These are phyloP conservation scores for Chaitophorus viminalis DNA, from an alignment of 2,888 invertebrate genomes.

Conservation along the genomic window DNA sequence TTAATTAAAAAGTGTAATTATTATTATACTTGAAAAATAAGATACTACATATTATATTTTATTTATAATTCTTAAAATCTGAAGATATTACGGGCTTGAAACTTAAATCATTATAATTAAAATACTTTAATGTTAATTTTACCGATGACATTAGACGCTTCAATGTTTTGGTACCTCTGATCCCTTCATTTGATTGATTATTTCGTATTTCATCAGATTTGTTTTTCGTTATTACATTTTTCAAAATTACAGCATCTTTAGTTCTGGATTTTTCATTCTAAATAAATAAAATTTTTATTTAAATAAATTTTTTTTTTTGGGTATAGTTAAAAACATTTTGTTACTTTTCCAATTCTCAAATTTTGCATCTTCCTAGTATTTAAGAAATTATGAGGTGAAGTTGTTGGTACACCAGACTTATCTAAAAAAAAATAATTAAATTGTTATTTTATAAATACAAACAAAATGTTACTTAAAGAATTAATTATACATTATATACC, in stretches of 20 bases:
- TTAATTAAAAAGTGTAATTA: too few species aligned
- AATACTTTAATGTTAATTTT: background rate
- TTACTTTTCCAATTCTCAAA: conserved; percentile 26
- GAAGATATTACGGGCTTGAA: background rate
- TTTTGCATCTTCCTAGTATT: background rate
- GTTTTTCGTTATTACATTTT: background rate
- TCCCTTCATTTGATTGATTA: conserved; percentile 11
- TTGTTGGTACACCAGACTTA: background rate
- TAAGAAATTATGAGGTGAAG: background rate
- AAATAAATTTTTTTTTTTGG: background rate
- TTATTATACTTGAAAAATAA: too few species aligned
- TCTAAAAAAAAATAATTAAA: conserved; percentile 18
- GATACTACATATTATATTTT: too few species aligned
- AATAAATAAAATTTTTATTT: background rate
- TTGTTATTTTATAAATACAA: background rate
- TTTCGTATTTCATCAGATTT: conserved; percentile 24
- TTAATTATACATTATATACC: conserved; percentile 3
- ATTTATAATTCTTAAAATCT: background rate
- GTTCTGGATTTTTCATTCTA: conserved; percentile 38
- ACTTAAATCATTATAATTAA: background rate
- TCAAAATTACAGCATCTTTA: background rate
- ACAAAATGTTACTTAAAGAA: background rate
- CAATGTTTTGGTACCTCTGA: conserved; percentile 25
- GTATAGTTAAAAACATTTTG: background rate
- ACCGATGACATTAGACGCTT: conserved; percentile 40